A percentile compares a stretch with the other conserved stretches of the same genome.
Conservation (phyloP, 1,140 invertebrate species). For the Lordiphosa stackelbergi region DNA sequence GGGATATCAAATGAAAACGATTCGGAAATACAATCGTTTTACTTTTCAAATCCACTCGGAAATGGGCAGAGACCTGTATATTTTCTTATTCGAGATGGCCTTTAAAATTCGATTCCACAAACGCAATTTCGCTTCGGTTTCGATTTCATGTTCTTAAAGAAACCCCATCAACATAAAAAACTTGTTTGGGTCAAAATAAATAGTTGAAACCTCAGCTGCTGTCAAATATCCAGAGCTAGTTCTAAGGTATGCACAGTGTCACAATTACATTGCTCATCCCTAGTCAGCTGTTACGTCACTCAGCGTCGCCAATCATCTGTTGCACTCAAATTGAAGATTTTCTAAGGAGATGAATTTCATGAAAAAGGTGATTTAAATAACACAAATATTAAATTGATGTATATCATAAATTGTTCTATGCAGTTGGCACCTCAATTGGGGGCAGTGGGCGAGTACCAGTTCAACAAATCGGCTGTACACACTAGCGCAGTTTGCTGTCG, state of each 20-base stretch:
- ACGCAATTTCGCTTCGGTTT: no score
- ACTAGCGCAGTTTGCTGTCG: conserved; percentile 81
- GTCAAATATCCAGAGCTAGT: not conserved
- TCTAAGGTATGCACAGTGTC: not conserved
- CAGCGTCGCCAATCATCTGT: conserved; percentile 33
- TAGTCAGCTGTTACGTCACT: conserved; percentile 53
- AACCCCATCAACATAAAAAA: no score
- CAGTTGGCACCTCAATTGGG: conserved; percentile 39
- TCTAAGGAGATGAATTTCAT: conserved; percentile 54
- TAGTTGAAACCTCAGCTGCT: no score
- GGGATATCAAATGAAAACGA: no score
- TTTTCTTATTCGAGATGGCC: no score
- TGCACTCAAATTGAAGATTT: conserved; percentile 24
- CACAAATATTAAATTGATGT: not conserved
- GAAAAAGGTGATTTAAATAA: conserved; percentile 55
- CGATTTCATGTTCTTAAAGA: no score
- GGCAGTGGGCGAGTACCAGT: conserved; percentile 28
- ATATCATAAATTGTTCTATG: not conserved
- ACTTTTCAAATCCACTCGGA: no score
- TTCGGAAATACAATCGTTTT: no score
- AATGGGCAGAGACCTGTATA: no score
- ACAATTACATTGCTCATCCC: conserved; percentile 9
- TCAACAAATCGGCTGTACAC: conserved; percentile 78
- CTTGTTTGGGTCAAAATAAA: no score
- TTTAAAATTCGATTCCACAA: no score